phyloP scores from a whole-genome alignment of 1,140 invertebrate species.

The Bombus affinis region DNA sequence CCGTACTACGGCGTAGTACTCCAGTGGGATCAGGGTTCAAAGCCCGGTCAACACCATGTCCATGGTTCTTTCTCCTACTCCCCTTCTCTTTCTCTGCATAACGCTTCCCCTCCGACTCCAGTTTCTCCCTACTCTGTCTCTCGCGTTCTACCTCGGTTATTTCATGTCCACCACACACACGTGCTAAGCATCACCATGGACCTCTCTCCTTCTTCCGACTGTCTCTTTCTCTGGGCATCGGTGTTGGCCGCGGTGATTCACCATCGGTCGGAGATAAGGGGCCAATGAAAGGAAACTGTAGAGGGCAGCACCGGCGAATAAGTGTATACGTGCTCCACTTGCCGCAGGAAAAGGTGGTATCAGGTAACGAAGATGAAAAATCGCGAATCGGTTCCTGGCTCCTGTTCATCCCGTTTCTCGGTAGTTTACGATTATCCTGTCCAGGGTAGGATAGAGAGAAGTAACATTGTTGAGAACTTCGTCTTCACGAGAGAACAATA shows the following conservation, averaged over 20 bases:
- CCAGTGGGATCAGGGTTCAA: conserved; percentile 75
- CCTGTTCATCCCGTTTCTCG: conserved; percentile 34
- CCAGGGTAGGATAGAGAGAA: background rate
- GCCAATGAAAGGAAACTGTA: conserved; percentile 67
- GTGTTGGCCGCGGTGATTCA: conserved; percentile 63
- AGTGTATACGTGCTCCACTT: conserved; percentile 54
- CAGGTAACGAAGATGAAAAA: conserved; percentile 59
- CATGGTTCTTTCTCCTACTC: conserved; percentile 45
- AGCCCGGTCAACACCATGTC: conserved; percentile 76
- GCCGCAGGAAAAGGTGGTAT: conserved; percentile 43
- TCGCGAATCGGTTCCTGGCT: conserved; percentile 40
- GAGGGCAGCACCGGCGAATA: conserved; percentile 54
- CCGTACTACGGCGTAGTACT: conserved; percentile 74
- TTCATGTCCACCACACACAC: conserved; percentile 55
- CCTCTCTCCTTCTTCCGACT: conserved; percentile 20
- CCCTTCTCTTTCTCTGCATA: background rate
- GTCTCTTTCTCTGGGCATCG: conserved; percentile 27
- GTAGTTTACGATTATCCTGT: background rate
- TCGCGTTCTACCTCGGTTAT: conserved; percentile 51
- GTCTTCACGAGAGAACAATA: no score
- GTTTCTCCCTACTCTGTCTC: conserved; percentile 27
- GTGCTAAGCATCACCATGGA: conserved; percentile 49
- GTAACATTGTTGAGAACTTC: background rate
- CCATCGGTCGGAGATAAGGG: conserved; percentile 66
- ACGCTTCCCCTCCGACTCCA: background rate